Base-by-base conservation (phyloP, 92 coral and sea anemone genomes). In the Palythoa heliodiscus region DNA sequence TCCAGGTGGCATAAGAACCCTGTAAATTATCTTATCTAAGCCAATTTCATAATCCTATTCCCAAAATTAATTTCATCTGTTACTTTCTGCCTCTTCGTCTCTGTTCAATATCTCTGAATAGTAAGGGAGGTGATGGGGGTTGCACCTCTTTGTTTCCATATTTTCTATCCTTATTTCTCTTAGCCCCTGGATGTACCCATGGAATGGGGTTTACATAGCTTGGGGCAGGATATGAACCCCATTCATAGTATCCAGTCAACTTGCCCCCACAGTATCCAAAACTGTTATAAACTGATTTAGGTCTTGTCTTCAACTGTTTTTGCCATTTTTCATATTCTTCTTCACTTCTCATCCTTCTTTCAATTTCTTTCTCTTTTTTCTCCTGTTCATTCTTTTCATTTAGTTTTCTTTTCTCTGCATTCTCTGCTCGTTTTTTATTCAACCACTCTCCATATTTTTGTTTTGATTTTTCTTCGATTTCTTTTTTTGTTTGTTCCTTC, bases 221-320 rank as follows among this genome's bases (percentile, higher is more conserved):
- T 1, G 99, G 99, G 64, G 90, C 87, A 3, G 99, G 99, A 71
- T 97, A 97, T n/a, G 95, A 92, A 5, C 94, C 98, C 98, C 99
- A 97, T 35, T 94, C 97, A 64, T 97, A 97, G 88, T 90, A 94
- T 37, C 98, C 95, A 10, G 91, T 95, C 72, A 97, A 77, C 78
- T 84, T 88, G 50, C 95, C 98, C 57, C 93, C 89, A 0, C 92
- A 73, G 76, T 93, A 91, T 23, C 95, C 94, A 88, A 88, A 95
- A 79, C 91, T 95, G 76, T 86, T 85, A 64, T 85, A 84, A 48
- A 91, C 90, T 24, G 87, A 80, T 77, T 74, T 88, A 1, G 93
- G 93, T 66, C 83, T 82, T 11, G 68, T 84, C 87, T 90, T 97
- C 38, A 89, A 86, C 48, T 91, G 87, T 68, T 88, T 82, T 29